These are phyloP conservation scores for Cantharis flavilabris DNA, from an alignment of 2,888 invertebrate species.

Conservation along the genomic window DNA sequence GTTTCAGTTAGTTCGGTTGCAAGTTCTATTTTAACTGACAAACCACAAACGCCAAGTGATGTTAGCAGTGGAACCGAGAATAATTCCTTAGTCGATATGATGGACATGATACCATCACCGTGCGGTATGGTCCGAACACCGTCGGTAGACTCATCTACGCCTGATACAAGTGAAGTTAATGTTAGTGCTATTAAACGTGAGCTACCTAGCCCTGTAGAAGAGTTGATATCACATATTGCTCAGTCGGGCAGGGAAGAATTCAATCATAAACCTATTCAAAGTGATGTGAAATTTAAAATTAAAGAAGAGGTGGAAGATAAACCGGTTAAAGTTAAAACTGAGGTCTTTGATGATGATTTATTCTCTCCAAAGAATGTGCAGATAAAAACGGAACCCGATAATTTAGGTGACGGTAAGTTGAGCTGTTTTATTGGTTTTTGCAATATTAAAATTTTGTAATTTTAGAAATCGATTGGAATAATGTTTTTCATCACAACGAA, in stretches of 20 bases:
- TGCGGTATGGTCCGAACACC: neutral
- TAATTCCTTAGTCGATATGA: neutral
- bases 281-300: neutral
- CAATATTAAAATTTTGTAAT: neutral
- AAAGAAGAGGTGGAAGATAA: neutral
- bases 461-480: neutral
- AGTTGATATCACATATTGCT: neutral
- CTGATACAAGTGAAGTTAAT: neutral
- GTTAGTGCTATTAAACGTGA: slow-evolving; percentile 7
- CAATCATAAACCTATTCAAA: neutral
- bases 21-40: neutral
- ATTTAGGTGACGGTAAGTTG: neutral
- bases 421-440: neutral
- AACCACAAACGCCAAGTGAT: neutral
- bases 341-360: neutral
- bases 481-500: neutral
- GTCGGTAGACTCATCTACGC: neutral
- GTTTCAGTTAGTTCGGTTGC: neutral
- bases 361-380: neutral
- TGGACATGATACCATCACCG: neutral
- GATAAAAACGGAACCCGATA: neutral
- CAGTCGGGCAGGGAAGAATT: neutral
- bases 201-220: neutral
- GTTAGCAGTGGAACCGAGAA: neutral
- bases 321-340: neutral